These are phyloP conservation scores for Corvus hawaiiensis DNA, from an alignment of 2,113 vertebrate species.

Conservation along the genomic window DNA sequence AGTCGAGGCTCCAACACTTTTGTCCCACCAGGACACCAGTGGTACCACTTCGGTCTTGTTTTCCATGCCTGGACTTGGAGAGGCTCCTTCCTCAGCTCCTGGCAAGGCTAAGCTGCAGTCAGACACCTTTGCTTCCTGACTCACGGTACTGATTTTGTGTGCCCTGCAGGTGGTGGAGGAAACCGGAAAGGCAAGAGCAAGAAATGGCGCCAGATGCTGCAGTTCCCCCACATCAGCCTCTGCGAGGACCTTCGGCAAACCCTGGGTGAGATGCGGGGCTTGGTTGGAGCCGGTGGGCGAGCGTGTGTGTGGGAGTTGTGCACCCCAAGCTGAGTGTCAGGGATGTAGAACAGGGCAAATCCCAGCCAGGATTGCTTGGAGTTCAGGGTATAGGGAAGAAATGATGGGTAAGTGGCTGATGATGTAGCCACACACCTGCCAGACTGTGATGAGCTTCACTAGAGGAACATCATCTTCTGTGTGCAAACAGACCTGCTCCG, in stretches of 20 bases:
- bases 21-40: background rate
- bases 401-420: background rate
- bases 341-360: rapidly evolving
- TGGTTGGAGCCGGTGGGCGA: rapidly evolving
- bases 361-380: background rate
- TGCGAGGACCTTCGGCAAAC: constrained; percentile 91
- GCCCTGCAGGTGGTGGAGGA: constrained; percentile 86
- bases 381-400: background rate
- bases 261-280: constrained; percentile 73
- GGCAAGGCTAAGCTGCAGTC: background rate
- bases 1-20: background rate
- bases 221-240: constrained; percentile 94
- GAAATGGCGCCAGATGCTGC: constrained; percentile 99
- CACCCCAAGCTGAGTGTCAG: background rate
- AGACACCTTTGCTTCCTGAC: background rate
- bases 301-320: rapidly evolving
- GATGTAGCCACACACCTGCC: background rate
- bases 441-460: background rate
- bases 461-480: background rate
- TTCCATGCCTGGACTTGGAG: background rate
- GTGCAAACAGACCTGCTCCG: background rate
- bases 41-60: background rate
- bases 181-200: constrained; percentile 98
- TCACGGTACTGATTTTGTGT: background rate
- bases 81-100: background rate